Evolutionary conservation across 2,113 vertebrate genomes (phyloP), one percentile per base, ranked within the genome.

Genomic region (Gnathonemus longibarbis): DNA sequence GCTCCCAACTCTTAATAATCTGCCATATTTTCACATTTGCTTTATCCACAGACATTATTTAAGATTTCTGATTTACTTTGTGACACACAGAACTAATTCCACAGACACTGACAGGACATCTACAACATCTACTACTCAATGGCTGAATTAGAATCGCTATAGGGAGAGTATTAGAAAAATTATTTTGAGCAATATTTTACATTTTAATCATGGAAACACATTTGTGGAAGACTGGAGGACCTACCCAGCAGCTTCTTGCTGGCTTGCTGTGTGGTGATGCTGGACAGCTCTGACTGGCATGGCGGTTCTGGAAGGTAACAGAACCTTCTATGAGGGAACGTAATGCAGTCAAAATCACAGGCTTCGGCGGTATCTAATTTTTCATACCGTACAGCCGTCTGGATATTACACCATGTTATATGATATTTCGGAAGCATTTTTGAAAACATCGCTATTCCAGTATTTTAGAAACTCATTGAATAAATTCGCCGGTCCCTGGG

Each of bases 161-260:
- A 24, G 15, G 8, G 21, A 48, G 42, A 7, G 8, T 84, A 84
- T 48, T 87, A 13, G 39, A 50, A 86, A 27, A 50, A n/a, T 31
- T 31, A 70, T 70, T 70, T 70, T 70, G n/a, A 13, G 19, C 31
- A 77, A 17, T 77, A 77, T 49, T 45, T 24, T 86, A 49, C 10
- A 13, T 85, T 85, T 48, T n/a, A 86, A 50, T 50, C 45, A 50
- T 27, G 19, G 45, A 49, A n/a, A 46, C 95, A 95, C 96, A 95
- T 45, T 91, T 21, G 91, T 95, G 92, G 91, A 89, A 93, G 91
- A 89, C 91, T 92, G 90, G 90, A 93, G 90, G 91, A 94, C 97
- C 97, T 92, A 99, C 98, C 98, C 50, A 98, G 94, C 88, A 98
- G 95, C 91, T 98, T 98, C 95, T 97, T 98, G 90, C 96, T 95